Evolutionary conservation across 2,113 vertebrate species (phyloP), one percentile per base, ranked within the genome.

Genomic region (Eretmodus cyanostictus): DNA sequence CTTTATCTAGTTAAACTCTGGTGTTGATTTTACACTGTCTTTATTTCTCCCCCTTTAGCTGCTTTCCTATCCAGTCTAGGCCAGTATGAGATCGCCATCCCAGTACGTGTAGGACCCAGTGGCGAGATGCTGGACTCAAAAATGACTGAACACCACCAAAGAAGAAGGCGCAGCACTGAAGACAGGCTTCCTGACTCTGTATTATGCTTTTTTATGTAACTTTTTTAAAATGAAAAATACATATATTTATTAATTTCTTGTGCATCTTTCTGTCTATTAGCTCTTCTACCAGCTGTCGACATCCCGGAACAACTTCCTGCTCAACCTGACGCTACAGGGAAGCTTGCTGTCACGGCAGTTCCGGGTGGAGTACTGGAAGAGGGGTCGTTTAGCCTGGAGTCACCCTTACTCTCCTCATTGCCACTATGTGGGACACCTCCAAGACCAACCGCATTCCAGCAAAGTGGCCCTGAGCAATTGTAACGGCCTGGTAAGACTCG

Each of bases 401-500:
- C 98, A 97, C 40, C 97, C 97, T 1, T 98, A 98, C 95, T 96
- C 97, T 2, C 96, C 97, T 40, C 97, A 97, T 81, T 99, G 99
- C 93, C 98, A 99, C 95, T 99, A 99, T 0, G 96, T 97, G 0
- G 99, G 99, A 24, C 98, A 99, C 95, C 95, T 99, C 80, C 98
- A 98, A 92, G 97, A 98, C 87, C 98, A 97, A 84, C 96, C 97
- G 2, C 93, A 97, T 89, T 97, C 94, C 90, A 99, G 98, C 82
- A 97, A 97, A 81, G 99, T 99, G 47, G 99, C 99, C 88, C 97
- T 99, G 94, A 99, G 98, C 96, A 99, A 98, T 97, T 99, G 99
- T 91, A 98, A 99, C 2, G 99, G 99, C 93, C 97, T 99, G 98
- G 99, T 99, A 96, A 98, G 98, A 89, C 27, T 8, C 7, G 31